These are phyloP conservation scores for Hemicentrotus pulcherrimus DNA, from an alignment of 35 echinoderm and acorn worm genomes.

Conservation along the genomic window DNA sequence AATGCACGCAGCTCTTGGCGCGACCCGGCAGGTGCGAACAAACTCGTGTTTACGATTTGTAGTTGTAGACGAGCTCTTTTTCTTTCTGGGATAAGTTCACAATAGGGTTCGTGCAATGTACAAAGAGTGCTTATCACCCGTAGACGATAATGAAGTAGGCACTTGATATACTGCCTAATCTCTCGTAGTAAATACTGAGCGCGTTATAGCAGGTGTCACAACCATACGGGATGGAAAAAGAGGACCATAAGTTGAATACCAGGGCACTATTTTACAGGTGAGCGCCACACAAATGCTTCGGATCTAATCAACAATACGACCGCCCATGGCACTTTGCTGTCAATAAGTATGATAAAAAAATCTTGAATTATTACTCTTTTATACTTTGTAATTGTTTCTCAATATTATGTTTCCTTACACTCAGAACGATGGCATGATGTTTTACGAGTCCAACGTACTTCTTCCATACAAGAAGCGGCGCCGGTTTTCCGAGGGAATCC, in stretches of 20 bases:
- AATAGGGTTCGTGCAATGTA: conserved; percentile 10
- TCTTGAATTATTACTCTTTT: neutral
- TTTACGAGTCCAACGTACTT: conserved; percentile 10
- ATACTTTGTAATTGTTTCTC: neutral
- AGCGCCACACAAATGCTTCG: neutral
- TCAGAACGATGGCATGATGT: neutral
- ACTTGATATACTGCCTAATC: neutral
- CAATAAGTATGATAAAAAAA: neutral
- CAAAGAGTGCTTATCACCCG: neutral
- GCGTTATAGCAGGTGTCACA: neutral
- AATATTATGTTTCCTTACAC: neutral
- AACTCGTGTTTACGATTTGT: neutral
- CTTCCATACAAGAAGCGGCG: neutral
- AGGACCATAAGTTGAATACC: neutral
- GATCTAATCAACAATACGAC: neutral
- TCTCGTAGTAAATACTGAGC: neutral
- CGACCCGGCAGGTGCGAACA: neutral
- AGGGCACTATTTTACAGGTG: conserved; percentile 8
- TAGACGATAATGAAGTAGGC: neutral
- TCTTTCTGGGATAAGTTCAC: neutral
- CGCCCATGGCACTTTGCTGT: neutral
- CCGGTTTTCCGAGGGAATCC: conserved; percentile 7
- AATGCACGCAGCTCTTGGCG: neutral
- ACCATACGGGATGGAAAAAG: neutral
- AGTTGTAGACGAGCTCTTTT: neutral